phyloP scores from a whole-genome alignment of 1,140 invertebrate genomes.

The Grapholita molesta region DNA sequence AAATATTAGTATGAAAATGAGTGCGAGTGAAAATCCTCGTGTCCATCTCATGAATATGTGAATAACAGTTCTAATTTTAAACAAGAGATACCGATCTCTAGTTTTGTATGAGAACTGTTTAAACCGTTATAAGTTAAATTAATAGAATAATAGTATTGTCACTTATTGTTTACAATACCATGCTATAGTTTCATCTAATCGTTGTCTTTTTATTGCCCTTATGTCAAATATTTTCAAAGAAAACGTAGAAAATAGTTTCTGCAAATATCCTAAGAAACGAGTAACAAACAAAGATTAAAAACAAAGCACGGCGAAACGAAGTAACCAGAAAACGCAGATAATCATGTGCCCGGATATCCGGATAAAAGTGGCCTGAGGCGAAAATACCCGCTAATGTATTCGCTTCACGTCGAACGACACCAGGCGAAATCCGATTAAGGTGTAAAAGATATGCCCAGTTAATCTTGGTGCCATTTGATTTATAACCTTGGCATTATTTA shows the following conservation, averaged over 20 bases:
- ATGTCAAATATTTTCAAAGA: not conserved
- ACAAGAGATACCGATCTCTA: no score
- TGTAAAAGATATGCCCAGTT: constrained; percentile 58
- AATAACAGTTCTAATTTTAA: no score
- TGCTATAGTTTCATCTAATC: not conserved
- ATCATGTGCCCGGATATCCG: constrained; percentile 44
- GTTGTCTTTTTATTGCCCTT: not conserved
- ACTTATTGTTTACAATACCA: not conserved
- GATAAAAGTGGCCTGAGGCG: constrained; percentile 32
- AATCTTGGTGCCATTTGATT: constrained; percentile 59
- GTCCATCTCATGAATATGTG: no score
- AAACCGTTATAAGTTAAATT: no score
- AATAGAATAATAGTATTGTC: not conserved
- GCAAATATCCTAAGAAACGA: not conserved
- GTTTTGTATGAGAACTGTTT: no score
- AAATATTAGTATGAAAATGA: no score
- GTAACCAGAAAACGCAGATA: constrained; percentile 34
- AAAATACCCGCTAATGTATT: constrained; percentile 56
- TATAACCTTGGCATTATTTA: constrained; percentile 41
- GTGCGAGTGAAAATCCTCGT: no score
- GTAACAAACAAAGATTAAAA: constrained; percentile 29
- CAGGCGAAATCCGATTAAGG: constrained; percentile 59
- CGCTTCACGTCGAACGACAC: constrained; percentile 54
- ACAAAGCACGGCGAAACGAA: constrained; percentile 30
- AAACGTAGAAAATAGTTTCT: not conserved